Percentiles rank a stretch among this genome's conserved stretches.
phyloP scores from a whole-genome alignment of 2,888 invertebrate species.

The Cordilura impudica region DNA sequence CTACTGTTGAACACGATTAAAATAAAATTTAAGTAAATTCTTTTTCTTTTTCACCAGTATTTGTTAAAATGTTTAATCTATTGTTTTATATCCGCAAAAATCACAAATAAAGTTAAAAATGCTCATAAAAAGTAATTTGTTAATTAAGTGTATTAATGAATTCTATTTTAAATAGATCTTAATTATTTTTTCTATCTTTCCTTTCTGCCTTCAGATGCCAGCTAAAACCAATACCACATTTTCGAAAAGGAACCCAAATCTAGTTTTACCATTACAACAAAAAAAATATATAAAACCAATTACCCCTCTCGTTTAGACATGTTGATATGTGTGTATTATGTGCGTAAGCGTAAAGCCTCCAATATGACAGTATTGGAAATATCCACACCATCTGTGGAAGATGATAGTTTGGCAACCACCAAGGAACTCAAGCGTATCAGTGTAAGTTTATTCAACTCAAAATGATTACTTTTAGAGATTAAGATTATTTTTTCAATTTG shows the following conservation, averaged over 20 bases:
- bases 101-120: too few relatives aligned
- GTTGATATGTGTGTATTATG: conserved; percentile 87
- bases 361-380: conserved; percentile 97
- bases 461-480: not conserved
- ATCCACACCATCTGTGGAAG: conserved; percentile 90
- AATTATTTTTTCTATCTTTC: not conserved
- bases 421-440: conserved; percentile 77
- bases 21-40: too few relatives aligned
- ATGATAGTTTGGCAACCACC: conserved; percentile 85
- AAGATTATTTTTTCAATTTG: not conserved
- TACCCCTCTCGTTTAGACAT: conserved; percentile 86
- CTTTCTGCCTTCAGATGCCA: conserved; percentile 69
- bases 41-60: too few relatives aligned
- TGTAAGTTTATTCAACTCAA: conserved; percentile 64
- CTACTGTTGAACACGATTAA: too few relatives aligned
- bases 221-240: conserved; percentile 83
- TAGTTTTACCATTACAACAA: conserved; percentile 89
- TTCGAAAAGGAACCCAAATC: conserved; percentile 93
- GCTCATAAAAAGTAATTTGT: too few relatives aligned
- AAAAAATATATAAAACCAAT: conserved; percentile 81
- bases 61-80: too few relatives aligned
- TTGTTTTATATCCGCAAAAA: too few relatives aligned
- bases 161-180: too few relatives aligned
- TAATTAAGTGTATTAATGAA: too few relatives aligned
- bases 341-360: conserved; percentile 80